Evolutionary conservation across 2,888 invertebrate genomes (phyloP).

Genomic region (Ophioninae sp.): DNA sequence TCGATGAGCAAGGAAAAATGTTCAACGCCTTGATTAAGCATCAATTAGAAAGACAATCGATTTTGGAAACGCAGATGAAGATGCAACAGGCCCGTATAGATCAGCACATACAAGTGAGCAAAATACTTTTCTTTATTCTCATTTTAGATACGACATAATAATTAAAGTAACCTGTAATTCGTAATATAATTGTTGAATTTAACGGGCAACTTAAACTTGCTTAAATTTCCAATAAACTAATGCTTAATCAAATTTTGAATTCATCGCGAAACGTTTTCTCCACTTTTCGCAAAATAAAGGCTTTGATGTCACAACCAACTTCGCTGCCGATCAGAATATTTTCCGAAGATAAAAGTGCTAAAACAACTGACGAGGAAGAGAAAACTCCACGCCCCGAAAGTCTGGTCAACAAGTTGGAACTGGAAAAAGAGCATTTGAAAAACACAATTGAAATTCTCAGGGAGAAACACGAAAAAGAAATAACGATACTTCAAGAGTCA

Average conservation of each 20-base stretch:
- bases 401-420: slow-evolving; percentile 70
- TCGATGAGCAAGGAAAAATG: slow-evolving; percentile 74
- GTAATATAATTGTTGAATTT: no score
- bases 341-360: slow-evolving; percentile 35
- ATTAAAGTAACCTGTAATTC: no score
- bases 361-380: slow-evolving; percentile 37
- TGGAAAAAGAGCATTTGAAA: slow-evolving; percentile 75
- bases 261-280: not conserved
- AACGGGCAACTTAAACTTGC: no score
- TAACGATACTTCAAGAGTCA: slow-evolving; percentile 74
- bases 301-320: slow-evolving; percentile 72
- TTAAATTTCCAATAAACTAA: no score
- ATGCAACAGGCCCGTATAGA: slow-evolving; percentile 76
- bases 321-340: slow-evolving; percentile 62
- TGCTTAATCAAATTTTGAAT: not conserved
- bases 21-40: slow-evolving; percentile 73
- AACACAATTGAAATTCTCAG: slow-evolving; percentile 71
- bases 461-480: slow-evolving; percentile 76
- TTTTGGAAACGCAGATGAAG: slow-evolving; percentile 76
- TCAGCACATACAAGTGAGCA: slow-evolving; percentile 74
- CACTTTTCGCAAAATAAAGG: slow-evolving; percentile 64
- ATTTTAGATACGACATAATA: no score
- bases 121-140: not conserved
- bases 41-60: slow-evolving; percentile 74
- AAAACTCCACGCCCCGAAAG: slow-evolving; percentile 61